Conservation (phyloP, 2,888 invertebrate species). For the Hypselothyrea guttata region DNA sequence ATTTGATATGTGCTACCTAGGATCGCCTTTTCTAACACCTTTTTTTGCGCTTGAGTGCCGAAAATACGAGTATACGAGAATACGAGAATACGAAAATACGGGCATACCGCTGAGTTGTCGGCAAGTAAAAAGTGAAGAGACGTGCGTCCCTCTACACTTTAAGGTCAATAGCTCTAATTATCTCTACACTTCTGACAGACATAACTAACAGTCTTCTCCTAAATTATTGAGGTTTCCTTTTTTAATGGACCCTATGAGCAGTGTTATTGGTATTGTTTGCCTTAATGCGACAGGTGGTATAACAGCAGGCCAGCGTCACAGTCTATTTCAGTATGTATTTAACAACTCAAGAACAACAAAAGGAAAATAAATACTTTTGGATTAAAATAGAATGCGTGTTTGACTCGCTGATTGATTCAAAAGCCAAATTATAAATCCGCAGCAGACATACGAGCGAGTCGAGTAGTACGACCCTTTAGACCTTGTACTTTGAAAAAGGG, state of each 20-base stretch:
- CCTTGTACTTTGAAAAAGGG: no score
- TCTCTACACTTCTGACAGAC: conserved; percentile 69
- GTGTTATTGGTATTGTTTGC: conserved; percentile 42
- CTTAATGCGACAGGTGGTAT: conserved; percentile 60
- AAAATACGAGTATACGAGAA: conserved; percentile 59
- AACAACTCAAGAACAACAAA: neutral
- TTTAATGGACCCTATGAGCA: conserved; percentile 59
- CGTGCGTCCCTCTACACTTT: conserved; percentile 46
- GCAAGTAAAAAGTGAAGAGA: conserved; percentile 67
- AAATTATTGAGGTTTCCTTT: conserved; percentile 62
- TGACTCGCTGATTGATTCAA: no score
- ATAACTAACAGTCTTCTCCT: conserved; percentile 58
- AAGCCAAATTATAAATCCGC: no score
- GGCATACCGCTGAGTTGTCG: conserved; percentile 75
- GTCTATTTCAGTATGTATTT: conserved; percentile 23
- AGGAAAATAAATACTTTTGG: neutral
- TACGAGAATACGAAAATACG: no score
- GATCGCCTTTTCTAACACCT: conserved; percentile 70
- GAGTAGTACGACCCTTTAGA: no score
- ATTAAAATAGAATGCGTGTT: neutral
- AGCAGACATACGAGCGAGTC: no score
- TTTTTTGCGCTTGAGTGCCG: conserved; percentile 59
- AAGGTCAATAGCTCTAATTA: conserved; percentile 67
- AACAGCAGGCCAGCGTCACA: conserved; percentile 52
- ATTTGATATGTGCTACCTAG: conserved; percentile 33